phyloP scores from a whole-genome alignment of 2,888 invertebrate genomes.

The Andrena bicolor region DNA sequence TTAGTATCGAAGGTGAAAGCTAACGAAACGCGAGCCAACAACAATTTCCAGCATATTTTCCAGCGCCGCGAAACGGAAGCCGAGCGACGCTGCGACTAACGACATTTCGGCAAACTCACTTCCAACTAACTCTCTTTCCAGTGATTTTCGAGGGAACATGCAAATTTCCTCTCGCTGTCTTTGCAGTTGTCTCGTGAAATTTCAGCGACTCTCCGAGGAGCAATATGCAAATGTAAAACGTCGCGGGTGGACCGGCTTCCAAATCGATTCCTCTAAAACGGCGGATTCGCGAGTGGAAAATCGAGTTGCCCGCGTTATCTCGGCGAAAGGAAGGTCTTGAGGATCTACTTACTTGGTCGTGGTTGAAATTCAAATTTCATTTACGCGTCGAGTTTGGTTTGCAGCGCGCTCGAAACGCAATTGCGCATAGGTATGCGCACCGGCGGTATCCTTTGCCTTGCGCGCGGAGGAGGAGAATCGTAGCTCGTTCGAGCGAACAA shows the following conservation, averaged over 20 bases:
- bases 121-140: neutral
- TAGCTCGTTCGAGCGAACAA: neutral
- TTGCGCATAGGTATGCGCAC: neutral
- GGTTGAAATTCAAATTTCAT: constrained; percentile 26
- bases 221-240: constrained; percentile 6
- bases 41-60: too few species aligned
- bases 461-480: neutral
- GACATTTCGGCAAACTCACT: neutral
- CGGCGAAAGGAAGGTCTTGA: constrained; percentile 11
- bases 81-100: neutral
- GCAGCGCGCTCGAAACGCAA: neutral
- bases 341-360: constrained; percentile 15
- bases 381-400: constrained; percentile 5
- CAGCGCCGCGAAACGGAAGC: too few species aligned
- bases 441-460: neutral
- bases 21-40: too few species aligned
- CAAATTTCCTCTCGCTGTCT: neutral
- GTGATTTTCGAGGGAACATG: neutral
- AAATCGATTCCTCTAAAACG: constrained; percentile 38
- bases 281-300: constrained; percentile 17
- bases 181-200: neutral
- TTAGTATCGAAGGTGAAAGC: too few species aligned
- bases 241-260: constrained; percentile 7
- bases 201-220: neutral
- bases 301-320: constrained; percentile 30